Percentiles rank a stretch among this genome's conserved stretches.
phyloP scores from a whole-genome alignment of 2,888 invertebrate species.

The Mythimna pallens region DNA sequence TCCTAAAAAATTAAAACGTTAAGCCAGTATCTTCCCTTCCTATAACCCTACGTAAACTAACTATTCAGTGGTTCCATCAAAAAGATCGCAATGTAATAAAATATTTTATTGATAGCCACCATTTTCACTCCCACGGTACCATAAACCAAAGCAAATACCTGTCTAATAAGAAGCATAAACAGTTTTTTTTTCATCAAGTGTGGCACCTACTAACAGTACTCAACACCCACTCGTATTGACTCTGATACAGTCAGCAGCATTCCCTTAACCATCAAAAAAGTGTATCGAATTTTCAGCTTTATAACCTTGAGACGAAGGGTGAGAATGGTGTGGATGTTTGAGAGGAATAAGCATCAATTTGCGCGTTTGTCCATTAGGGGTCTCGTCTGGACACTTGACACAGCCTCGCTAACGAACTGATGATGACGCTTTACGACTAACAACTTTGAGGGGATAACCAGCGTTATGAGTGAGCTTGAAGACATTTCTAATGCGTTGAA shows the following conservation, averaged over 20 bases:
- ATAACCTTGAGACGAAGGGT: constrained; percentile 28
- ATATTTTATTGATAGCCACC: constrained; percentile 55
- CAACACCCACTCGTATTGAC: constrained; percentile 76
- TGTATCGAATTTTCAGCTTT: constrained; percentile 46
- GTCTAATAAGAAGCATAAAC: constrained; percentile 77
- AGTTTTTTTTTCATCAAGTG: constrained; percentile 72
- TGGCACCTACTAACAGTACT: constrained; percentile 78
- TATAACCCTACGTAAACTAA: constrained; percentile 15
- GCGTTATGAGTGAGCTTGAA: constrained; percentile 35
- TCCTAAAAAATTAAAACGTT: not conserved
- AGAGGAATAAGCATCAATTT: constrained; percentile 47
- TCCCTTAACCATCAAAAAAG: constrained; percentile 16
- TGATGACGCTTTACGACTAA: constrained; percentile 73
- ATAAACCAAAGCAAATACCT: constrained; percentile 75
- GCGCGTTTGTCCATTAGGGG: constrained; percentile 60
- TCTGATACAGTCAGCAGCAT: constrained; percentile 61
- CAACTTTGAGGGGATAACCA: constrained; percentile 70
- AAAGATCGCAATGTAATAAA: constrained; percentile 51
- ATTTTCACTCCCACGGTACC: constrained; percentile 71
- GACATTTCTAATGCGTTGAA: constrained; percentile 18
- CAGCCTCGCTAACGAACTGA: constrained; percentile 79
- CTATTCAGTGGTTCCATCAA: constrained; percentile 13
- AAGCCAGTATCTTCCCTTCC: not conserved
- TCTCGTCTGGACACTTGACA: constrained; percentile 75
- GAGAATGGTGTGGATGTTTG: constrained; percentile 48